Conservation (phyloP, 1,140 invertebrate genomes). For the Drosophila gunungcola region DNA sequence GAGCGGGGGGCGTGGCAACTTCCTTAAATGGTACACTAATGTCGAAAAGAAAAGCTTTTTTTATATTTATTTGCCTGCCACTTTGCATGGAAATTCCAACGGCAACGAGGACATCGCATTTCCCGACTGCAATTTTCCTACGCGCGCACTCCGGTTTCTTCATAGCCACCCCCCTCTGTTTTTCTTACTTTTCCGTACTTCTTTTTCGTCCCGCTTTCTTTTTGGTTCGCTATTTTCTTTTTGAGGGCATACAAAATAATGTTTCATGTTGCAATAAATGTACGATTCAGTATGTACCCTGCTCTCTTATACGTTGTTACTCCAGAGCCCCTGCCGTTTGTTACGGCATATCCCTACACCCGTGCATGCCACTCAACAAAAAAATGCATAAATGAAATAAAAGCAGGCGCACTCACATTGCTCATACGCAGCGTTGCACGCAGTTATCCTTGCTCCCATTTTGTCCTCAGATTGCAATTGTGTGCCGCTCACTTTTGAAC, state of each 20-base stretch:
- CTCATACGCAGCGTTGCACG: slow-evolving; percentile 74
- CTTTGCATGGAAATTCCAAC: slow-evolving; percentile 67
- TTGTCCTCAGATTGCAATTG: slow-evolving; percentile 24
- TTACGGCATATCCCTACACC: slow-evolving; percentile 24
- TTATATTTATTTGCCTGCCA: slow-evolving; percentile 72
- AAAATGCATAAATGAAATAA: slow-evolving; percentile 47
- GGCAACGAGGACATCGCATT: slow-evolving; percentile 74
- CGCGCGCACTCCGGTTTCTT: slow-evolving; percentile 55
- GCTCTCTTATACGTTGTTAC: slow-evolving; percentile 24
- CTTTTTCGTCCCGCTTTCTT: slow-evolving; percentile 23
- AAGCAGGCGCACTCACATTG: slow-evolving; percentile 36
- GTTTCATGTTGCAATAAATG: slow-evolving; percentile 83
- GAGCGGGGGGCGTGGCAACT: slow-evolving; percentile 38
- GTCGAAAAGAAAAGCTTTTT: slow-evolving; percentile 73
- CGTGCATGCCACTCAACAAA: slow-evolving; percentile 47
- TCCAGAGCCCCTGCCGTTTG: slow-evolving; percentile 15
- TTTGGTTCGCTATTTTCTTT: slow-evolving; percentile 54
- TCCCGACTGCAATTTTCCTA: slow-evolving; percentile 77
- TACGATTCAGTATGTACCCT: slow-evolving; percentile 54
- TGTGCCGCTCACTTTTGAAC: slow-evolving; percentile 37
- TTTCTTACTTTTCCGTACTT: slow-evolving; percentile 20
- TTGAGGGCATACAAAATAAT: slow-evolving; percentile 82
- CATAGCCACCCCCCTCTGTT: slow-evolving; percentile 10
- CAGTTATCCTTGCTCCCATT: slow-evolving; percentile 78
- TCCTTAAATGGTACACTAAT: slow-evolving; percentile 79